Base-by-base conservation (phyloP, 2,797 vertebrate genomes). In the Sebastes vulpes region DNA sequence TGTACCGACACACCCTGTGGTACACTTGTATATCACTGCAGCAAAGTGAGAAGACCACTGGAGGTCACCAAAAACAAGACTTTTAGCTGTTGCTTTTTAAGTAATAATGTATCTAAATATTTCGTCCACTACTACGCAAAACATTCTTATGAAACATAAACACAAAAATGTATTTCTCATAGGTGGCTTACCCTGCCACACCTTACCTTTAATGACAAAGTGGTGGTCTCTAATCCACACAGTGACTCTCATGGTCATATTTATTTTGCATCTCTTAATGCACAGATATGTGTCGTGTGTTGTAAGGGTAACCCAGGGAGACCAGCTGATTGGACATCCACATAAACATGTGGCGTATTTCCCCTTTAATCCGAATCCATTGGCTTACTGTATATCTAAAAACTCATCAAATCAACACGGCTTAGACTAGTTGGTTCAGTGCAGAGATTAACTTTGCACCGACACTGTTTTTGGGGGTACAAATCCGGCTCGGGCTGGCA, bases 361-460 rank as follows among this genome's bases (percentile, higher is more conserved):
- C 14, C 38, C 38, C 38, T 42, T 42, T 52, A 23, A 61, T 70
- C 28, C 46, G 14, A 58, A 72, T 25, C 20, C 28, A 72, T 9
- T 57, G 64, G n/a, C 48, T 67, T 42, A 29, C 73, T 65, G 35
- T 21, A 3, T 50, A 69, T 86, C 25, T 53, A 10, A 67, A 78
- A 83, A 58, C 21, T 57, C 71, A 85, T 77, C 70, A 85, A 52
- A 79, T 76, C 66, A 56, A 32, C n/a, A 26, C 11, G 35, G 81
- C 42, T 90, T 59, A 74, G 63, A 50, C 5, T 4, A 1, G 20
- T 59, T 16, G 29, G 52, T 42, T 63, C 69, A 25, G 74, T 48
- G 59, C 25, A 38, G 32, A 79, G 79, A 89, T 89, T 77, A 86
- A 72, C 9, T 57, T 50, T 25, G n/a, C n/a, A 65, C 54, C 31